Evolutionary conservation across 1,140 invertebrate species (phyloP).

Genomic region (Ericerus pela): DNA sequence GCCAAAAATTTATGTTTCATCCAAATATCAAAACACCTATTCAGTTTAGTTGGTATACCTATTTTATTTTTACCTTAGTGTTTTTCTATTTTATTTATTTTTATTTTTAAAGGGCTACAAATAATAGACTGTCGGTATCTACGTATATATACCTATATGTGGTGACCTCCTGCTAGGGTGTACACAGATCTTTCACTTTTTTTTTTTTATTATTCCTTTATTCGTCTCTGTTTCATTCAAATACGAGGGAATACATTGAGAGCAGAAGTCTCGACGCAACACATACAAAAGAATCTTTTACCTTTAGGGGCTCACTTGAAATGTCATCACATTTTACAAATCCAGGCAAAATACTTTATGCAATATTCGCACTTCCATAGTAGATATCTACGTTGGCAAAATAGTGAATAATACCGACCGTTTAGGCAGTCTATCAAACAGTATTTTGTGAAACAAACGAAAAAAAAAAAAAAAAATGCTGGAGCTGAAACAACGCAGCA

Average conservation of each 20-base stretch:
- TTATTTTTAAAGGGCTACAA: conserved; percentile 1
- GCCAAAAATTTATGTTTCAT: not conserved
- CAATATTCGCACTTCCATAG: conserved; percentile 3
- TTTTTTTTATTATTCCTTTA: no score
- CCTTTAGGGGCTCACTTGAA: conserved; percentile 5
- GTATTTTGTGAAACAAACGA: no score
- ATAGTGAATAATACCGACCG: no score
- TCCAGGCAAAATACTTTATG: not conserved
- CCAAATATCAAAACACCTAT: not conserved
- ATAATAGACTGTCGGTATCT: conserved; percentile 1
- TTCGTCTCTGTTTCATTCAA: no score
- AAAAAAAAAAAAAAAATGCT: no score
- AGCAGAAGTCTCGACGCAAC: not conserved
- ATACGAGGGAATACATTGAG: not conserved
- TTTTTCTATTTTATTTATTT: conserved; percentile 3
- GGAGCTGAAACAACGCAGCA: no score
- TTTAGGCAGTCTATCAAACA: no score
- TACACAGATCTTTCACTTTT: not conserved
- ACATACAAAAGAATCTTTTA: conserved; percentile 7
- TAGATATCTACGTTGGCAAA: no score
- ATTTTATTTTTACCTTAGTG: not conserved
- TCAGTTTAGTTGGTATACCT: no score
- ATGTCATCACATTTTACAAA: conserved; percentile 11
- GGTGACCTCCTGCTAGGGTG: not conserved
- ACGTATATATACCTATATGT: no score